phyloP scores from a whole-genome alignment of 1,140 invertebrate species.

The Bombus affinis region DNA sequence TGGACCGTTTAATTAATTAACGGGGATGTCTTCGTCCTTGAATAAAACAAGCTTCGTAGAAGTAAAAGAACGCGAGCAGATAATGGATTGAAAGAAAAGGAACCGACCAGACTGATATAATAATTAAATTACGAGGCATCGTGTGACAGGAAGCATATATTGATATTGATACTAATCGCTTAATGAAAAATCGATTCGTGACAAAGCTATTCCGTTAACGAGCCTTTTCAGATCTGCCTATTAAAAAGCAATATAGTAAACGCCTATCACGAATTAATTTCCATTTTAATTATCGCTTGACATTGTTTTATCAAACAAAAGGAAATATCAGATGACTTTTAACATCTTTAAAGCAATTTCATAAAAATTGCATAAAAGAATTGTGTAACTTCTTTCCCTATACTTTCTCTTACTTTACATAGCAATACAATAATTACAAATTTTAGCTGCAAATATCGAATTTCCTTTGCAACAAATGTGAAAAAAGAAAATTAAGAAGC shows the following conservation, averaged over 20 bases:
- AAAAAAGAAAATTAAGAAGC: no score
- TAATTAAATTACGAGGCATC: constrained; percentile 8
- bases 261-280: neutral
- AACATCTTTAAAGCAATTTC: neutral
- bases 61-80: neutral
- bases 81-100: constrained; percentile 20
- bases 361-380: neutral
- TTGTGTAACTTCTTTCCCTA: no score
- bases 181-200: constrained; percentile 23
- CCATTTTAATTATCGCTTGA: neutral
- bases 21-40: neutral
- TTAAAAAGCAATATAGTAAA: neutral
- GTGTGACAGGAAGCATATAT: neutral
- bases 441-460: no score
- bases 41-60: neutral
- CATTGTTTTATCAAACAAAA: neutral
- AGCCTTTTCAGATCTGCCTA: neutral
- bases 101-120: neutral
- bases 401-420: no score
- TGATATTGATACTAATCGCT: constrained; percentile 9
- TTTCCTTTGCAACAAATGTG: no score
- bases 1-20: neutral
- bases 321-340: no score
- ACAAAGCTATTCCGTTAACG: neutral
- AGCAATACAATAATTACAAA: no score